Percentiles rank a stretch among this genome's conserved stretches.
Evolutionary conservation across 2,113 vertebrate genomes (phyloP).

Genomic region (Oreochromis spilurus): DNA sequence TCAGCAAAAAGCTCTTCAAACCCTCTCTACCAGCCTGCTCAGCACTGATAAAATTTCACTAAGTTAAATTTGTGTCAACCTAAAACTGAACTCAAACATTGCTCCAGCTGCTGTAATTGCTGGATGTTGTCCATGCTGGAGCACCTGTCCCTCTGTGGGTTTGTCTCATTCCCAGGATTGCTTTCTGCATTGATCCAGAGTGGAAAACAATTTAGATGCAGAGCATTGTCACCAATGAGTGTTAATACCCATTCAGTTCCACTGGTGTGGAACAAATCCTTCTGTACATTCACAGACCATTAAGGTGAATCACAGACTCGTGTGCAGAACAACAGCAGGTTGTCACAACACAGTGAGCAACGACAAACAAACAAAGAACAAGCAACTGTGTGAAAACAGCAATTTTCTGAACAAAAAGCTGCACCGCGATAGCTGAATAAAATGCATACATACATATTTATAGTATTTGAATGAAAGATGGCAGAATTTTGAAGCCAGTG

Average conservation of each 20-base stretch:
- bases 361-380: neutral
- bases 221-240: neutral
- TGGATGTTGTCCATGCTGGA: neutral
- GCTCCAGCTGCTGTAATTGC: neutral
- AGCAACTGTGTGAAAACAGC: neutral
- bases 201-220: neutral
- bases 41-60: neutral
- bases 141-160: neutral
- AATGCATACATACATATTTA: neutral
- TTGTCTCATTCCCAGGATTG: neutral
- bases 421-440: neutral
- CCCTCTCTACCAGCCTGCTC: neutral
- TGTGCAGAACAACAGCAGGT: neutral
- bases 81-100: neutral
- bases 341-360: slow-evolving; percentile 19
- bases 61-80: neutral
- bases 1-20: neutral
- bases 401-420: slow-evolving; percentile 4
- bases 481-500: neutral
- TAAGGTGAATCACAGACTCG: neutral
- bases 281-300: neutral
- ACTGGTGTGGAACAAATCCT: slow-evolving; percentile 31
- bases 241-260: slow-evolving; percentile 14
- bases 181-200: neutral
- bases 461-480: neutral